phyloP scores from a whole-genome alignment of 2,888 invertebrate species.

The Drosophila nigricruria region DNA sequence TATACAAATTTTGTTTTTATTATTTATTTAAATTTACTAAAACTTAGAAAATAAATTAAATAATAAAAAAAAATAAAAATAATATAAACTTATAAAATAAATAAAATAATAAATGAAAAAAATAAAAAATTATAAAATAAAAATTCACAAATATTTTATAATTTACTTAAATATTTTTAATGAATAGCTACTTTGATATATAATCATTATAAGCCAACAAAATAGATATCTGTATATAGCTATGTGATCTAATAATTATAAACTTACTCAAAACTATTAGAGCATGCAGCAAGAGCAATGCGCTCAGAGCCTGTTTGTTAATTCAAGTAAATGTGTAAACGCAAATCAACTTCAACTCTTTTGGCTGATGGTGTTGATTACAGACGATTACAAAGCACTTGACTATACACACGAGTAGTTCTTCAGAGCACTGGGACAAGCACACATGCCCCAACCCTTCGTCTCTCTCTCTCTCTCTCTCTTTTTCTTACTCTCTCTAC shows the following conservation, averaged over 20 bases:
- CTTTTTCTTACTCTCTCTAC: neutral
- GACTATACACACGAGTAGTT: conserved; percentile 33
- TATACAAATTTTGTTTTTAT: too few species aligned
- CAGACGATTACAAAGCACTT: conserved; percentile 70
- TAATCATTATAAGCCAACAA: too few species aligned
- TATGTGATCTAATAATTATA: neutral
- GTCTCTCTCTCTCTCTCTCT: neutral
- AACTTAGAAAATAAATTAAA: too few species aligned
- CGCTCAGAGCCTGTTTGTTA: conserved; percentile 1
- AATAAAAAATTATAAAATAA: too few species aligned
- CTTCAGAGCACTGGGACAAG: conserved; percentile 32
- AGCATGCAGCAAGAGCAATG: neutral
- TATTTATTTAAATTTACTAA: too few species aligned
- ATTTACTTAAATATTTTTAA: too few species aligned
- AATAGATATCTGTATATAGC: too few species aligned
- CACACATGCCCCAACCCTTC: neutral
- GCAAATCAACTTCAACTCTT: conserved; percentile 40
- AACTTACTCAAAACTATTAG: neutral
- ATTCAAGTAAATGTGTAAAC: conserved; percentile 16
- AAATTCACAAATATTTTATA: too few species aligned
- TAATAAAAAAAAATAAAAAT: too few species aligned
- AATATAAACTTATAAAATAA: too few species aligned
- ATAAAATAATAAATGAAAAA: too few species aligned
- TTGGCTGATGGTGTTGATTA: conserved; percentile 64
- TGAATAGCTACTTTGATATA: too few species aligned